Evolutionary conservation across 2,113 vertebrate species (phyloP), one percentile per base, ranked within the genome.

Genomic region (Mesembrinibis cayennensis): DNA sequence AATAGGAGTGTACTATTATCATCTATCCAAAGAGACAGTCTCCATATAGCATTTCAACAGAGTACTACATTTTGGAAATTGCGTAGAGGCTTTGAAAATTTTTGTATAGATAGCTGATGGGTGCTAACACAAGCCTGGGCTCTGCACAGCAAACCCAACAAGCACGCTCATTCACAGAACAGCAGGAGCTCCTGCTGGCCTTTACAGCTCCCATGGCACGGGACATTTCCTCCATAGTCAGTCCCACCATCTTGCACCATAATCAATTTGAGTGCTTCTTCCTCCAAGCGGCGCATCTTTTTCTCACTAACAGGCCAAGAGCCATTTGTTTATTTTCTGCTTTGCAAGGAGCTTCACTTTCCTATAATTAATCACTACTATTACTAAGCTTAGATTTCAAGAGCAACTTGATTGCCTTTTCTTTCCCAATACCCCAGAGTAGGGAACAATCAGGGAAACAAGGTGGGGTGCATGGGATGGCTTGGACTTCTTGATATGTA

Each of bases 1-100:
- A 98, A 98, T 98, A 97, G 95, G 96, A 96, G 36, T n/a, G 87
- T 95, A 49, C 93, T 93, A 87, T 95, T 96, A 98, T 98, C 95
- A 98, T 98, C 98, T 97, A 98, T 80, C 38, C 66, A 6, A 71
- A 90, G 92, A 97, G 98, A 98, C 97, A 97, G 79, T 92, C 95
- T 98, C 93, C 45, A 93, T 90, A 95, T 45, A 95, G 83, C 93
- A 97, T 94, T 97, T 95, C 93, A 97, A 92, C 87, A 79, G n/a
- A 85, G 71, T 11, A 71, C 81, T 76, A 63, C 6, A 5, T 6
- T 72, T 95, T 89, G 70, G 85, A 92, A 95, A 78, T 70, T 72
- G 91, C 2, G 0, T 27, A 83, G 71, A 94, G 59, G 29, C 20
- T 92, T 93, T 84, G 71, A 63, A 91, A 91, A 89, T 53, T 49